Percentiles rank a stretch among this genome's conserved stretches.
phyloP scores from a whole-genome alignment of 2,888 invertebrate species.

The Acrobasis repandana region DNA sequence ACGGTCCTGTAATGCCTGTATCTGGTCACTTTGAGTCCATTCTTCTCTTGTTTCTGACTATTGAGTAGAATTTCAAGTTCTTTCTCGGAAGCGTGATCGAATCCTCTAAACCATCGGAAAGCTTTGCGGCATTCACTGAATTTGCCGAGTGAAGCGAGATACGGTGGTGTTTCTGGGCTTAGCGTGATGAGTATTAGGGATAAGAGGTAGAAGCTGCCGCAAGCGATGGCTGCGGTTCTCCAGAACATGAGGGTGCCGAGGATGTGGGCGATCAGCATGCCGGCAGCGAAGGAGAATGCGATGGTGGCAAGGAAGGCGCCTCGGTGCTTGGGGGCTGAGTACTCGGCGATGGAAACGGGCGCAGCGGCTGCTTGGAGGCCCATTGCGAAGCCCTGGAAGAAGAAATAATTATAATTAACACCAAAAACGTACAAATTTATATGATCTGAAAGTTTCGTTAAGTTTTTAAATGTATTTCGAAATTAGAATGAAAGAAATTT shows the following conservation, averaged over 20 bases:
- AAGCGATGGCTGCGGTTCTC: constrained; percentile 81
- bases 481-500: too few species aligned
- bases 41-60: constrained; percentile 52
- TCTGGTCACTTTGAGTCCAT: constrained; percentile 55
- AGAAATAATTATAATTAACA: background rate
- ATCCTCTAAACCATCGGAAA: constrained; percentile 83
- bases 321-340: constrained; percentile 82
- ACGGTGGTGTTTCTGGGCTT: constrained; percentile 86
- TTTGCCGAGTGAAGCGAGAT: constrained; percentile 82
- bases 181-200: constrained; percentile 78
- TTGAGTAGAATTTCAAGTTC: constrained; percentile 74
- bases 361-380: constrained; percentile 79
- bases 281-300: constrained; percentile 84
- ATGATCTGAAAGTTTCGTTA: background rate
- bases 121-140: constrained; percentile 80
- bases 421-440: background rate
- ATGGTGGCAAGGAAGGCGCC: constrained; percentile 85
- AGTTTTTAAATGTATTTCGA: too few species aligned
- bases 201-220: constrained; percentile 73
- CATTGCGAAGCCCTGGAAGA: constrained; percentile 75
- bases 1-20: constrained; percentile 53
- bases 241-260: constrained; percentile 85
- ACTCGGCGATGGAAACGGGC: constrained; percentile 75
- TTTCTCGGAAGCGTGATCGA: constrained; percentile 62
- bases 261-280: constrained; percentile 85